phyloP scores from a whole-genome alignment of 2,113 vertebrate genomes.

The human (Homo sapiens) region GRCh38 chr4:151700501-151701000 shows the following conservation, averaged over 20 bases:
- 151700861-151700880: not conserved
- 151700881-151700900: not conserved
- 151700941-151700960: not conserved
- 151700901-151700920: not conserved
- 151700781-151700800: not conserved
- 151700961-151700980: not conserved
- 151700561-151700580: not conserved
- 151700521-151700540: not conserved
- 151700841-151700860: not conserved
- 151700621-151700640: not conserved
- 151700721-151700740: not conserved
- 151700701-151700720: not conserved
- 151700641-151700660: not conserved
- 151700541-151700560: not conserved
- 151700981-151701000: not conserved
- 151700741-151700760: not conserved
- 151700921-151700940: not conserved
- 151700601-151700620: not conserved
- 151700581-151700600: not conserved
- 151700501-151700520: not conserved
- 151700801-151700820: not conserved
- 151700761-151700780: conserved; percentile 47
- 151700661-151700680: not conserved
- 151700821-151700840: not conserved
- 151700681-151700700: fast-evolving